Evolutionary conservation across 2,113 vertebrate genomes (phyloP).

Genomic region (Penelope pileata): DNA sequence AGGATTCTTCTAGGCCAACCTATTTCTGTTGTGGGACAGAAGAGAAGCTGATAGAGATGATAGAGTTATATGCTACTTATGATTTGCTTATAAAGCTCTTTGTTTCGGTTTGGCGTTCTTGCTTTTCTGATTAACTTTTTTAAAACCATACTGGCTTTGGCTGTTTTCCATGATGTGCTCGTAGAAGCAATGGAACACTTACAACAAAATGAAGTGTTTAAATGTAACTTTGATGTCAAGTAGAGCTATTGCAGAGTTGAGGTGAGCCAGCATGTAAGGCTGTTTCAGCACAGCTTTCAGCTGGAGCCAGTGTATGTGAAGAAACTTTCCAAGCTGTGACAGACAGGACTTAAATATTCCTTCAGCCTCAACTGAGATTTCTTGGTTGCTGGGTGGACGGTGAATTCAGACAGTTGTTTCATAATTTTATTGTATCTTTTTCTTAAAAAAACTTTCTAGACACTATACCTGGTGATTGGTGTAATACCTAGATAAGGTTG

Average conservation of each 20-base stretch:
- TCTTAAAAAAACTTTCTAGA: neutral
- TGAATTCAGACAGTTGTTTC: neutral
- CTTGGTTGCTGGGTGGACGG: neutral
- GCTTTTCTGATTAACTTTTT: neutral
- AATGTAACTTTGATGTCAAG: neutral
- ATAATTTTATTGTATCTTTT: neutral
- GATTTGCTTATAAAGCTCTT: neutral
- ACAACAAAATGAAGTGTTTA: neutral
- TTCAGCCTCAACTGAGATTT: neutral
- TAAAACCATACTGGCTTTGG: neutral
- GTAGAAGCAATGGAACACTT: neutral
- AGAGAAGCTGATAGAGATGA: neutral
- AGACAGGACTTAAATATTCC: neutral
- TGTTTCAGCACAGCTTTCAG: neutral
- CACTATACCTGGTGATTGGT: neutral
- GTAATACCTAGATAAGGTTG: neutral
- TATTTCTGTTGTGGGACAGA: neutral
- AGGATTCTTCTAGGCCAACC: neutral
- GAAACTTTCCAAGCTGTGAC: neutral
- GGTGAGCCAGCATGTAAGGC: neutral
- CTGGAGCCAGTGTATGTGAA: neutral
- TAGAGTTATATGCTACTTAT: accelerated
- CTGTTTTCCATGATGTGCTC: neutral
- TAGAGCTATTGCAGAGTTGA: neutral
- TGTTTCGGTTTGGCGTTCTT: neutral